Evolutionary conservation across 2,888 invertebrate species (phyloP).

Genomic region (Alcis repandata): DNA sequence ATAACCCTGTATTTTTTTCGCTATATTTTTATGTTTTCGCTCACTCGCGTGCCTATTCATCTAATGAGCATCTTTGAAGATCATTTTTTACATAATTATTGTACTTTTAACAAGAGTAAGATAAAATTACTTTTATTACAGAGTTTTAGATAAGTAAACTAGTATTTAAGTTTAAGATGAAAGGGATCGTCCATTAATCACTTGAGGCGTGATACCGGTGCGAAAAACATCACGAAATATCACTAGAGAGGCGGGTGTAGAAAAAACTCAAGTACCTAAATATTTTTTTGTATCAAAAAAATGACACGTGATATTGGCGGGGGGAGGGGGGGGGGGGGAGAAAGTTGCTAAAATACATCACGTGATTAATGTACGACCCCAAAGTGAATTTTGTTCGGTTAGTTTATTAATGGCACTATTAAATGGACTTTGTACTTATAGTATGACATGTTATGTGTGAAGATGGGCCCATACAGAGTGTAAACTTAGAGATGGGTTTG

Average conservation of each 20-base stretch:
- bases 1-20: constrained; percentile 1
- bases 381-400: neutral
- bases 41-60: constrained; percentile 1
- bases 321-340: too few species aligned
- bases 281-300: too few species aligned
- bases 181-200: too few species aligned
- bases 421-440: constrained; percentile 13
- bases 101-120: constrained; percentile 4
- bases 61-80: constrained; percentile 14
- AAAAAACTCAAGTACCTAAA: too few species aligned
- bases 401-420: too few species aligned
- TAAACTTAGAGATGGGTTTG: neutral
- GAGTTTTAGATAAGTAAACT: neutral
- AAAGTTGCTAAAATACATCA: too few species aligned
- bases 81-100: constrained; percentile 9
- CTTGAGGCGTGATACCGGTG: too few species aligned
- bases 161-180: neutral
- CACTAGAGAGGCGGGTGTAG: too few species aligned
- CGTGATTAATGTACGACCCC: too few species aligned
- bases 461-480: neutral
- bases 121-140: neutral
- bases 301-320: too few species aligned
- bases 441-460: constrained; percentile 1
- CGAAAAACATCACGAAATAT: too few species aligned
- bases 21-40: constrained; percentile 8